phyloP scores from a whole-genome alignment of 2,113 vertebrate genomes.

The Solea senegalensis region DNA sequence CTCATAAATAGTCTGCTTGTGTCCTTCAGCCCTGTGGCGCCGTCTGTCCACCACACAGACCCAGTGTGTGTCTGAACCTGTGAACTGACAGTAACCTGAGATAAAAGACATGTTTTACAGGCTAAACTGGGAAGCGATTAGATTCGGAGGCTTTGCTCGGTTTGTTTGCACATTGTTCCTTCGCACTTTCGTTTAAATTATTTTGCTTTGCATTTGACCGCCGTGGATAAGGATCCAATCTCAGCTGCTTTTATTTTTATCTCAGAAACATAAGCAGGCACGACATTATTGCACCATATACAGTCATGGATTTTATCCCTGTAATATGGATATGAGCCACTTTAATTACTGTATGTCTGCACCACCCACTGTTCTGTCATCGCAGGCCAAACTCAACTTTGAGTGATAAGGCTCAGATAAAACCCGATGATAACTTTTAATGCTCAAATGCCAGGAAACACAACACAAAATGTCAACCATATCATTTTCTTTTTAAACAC shows the following conservation, averaged over 20 bases:
- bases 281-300: constrained; percentile 37
- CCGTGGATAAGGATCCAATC: not conserved
- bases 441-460: not conserved
- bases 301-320: constrained; percentile 22
- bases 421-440: not conserved
- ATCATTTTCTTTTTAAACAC: not conserved
- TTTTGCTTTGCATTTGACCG: not conserved
- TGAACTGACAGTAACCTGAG: constrained; percentile 25
- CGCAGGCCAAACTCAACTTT: constrained; percentile 12
- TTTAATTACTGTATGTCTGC: constrained; percentile 4
- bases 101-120: constrained; percentile 13
- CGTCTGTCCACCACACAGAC: constrained; percentile 3
- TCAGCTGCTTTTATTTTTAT: constrained; percentile 48
- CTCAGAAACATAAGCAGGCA: constrained; percentile 15
- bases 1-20: not conserved
- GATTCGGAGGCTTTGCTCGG: constrained; percentile 24
- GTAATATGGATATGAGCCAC: constrained; percentile 32
- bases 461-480: not conserved
- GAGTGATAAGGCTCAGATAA: constrained; percentile 24
- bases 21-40: constrained; percentile 10
- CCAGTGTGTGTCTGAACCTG: constrained; percentile 28
- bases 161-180: constrained; percentile 26
- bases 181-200: not conserved
- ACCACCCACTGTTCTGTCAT: not conserved
- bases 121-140: constrained; percentile 4